Evolutionary conservation across 2,797 vertebrate genomes (phyloP), one percentile per base, ranked within the genome.

Genomic region (Chaunax sp.): DNA sequence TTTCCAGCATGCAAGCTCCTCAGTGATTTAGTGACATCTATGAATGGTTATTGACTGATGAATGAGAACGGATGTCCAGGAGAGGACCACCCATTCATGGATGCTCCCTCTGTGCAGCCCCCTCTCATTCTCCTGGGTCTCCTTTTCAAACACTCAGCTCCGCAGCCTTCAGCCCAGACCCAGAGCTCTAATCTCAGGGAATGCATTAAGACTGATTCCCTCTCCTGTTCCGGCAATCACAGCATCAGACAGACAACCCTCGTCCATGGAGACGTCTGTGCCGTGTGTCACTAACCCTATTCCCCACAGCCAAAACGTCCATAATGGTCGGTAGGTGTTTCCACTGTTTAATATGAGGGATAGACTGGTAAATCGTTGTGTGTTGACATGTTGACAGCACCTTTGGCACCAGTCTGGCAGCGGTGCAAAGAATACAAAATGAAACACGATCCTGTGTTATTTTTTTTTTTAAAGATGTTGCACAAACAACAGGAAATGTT

Each of bases 161-260:
- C 87, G 76, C 56, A 69, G 78, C 75, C 67, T 77, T 81, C 79
- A 76, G 74, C 75, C 52, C 12, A 15, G 54, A 41, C 82, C 78
- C 77, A 45, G 35, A 49, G 60, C 83, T 73, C 69, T 87, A 86
- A 85, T 86, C 77, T 88, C 66, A 82, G 83, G 77, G 87, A 91
- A 92, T 89, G 90, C 85, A 81, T 87, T 88, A 85, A 90, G 75
- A 73, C 51, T 14, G 71, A 63, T 78, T 72, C 75, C 66, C 49
- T 63, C 46, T 62, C 47, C 6, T 6, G 64, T 78, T 60, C 41
- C 35, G 35, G 63, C 33, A 8, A 60, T 69, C 67, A 46, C 56
- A 43, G 22, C 90, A 62, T 92, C 90, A 83, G 15, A 66, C 62
- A 59, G 64, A 59, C 37, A 74, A 40, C 58, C 63, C 53, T 45